Evolutionary conservation across 2,888 invertebrate species (phyloP).

Genomic region (Napeogenes inachia): DNA sequence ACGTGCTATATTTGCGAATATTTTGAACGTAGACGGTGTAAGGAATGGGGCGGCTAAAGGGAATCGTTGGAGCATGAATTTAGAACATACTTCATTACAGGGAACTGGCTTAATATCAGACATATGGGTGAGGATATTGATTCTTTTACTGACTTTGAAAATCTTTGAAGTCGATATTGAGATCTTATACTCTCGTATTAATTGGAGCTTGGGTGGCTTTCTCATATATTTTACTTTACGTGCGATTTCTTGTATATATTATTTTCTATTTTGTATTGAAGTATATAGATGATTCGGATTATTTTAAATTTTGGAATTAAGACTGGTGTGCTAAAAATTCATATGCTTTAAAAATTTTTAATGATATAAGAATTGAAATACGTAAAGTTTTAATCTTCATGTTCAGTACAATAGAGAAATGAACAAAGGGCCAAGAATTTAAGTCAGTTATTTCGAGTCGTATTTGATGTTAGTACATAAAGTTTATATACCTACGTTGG

Average conservation of each 20-base stretch:
- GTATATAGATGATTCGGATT: background rate
- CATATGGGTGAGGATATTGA: conserved; percentile 15
- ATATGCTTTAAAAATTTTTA: background rate
- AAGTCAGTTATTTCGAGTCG: conserved; percentile 1
- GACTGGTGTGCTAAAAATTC: background rate
- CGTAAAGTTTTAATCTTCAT: background rate
- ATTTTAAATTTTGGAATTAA: background rate
- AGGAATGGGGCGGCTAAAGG: conserved; percentile 39
- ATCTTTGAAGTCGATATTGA: conserved; percentile 1
- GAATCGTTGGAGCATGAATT: conserved; percentile 44
- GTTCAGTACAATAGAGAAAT: conserved; percentile 7
- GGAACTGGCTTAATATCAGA: conserved; percentile 27
- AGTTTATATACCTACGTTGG: too few species aligned
- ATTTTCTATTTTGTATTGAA: background rate
- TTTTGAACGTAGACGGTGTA: conserved; percentile 35
- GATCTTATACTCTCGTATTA: background rate
- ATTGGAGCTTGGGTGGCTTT: background rate
- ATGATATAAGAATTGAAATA: background rate
- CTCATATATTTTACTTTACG: background rate
- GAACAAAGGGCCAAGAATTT: conserved; percentile 8
- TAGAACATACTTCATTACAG: conserved; percentile 51
- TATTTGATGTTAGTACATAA: background rate
- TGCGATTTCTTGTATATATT: background rate
- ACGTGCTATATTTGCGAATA: conserved; percentile 39
- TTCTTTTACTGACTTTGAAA: conserved; percentile 13